Percentiles rank a stretch among this genome's conserved stretches.
Evolutionary conservation across 2,888 invertebrate species (phyloP).

Genomic region (Phymatocera aterrima): DNA sequence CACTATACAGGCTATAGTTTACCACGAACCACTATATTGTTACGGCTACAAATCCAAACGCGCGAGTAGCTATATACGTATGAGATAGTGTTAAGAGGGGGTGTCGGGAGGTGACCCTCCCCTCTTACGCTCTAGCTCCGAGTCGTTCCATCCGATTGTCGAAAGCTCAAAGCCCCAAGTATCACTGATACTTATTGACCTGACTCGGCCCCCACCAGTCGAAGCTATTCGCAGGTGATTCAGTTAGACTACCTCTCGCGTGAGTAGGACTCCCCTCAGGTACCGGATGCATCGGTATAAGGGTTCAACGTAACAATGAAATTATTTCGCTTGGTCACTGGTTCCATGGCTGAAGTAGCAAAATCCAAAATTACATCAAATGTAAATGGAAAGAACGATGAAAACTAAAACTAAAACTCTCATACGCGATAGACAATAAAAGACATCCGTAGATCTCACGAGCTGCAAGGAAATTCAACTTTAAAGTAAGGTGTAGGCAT

Average conservation of each 20-base stretch:
- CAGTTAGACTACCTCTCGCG: constrained; percentile 11
- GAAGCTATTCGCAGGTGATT: constrained; percentile 20
- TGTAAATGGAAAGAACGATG: too few relatives aligned
- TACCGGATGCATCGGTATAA: not conserved
- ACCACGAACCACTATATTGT: not conserved
- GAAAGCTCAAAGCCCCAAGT: constrained; percentile 19
- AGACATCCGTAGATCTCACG: not conserved
- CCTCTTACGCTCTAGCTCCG: constrained; percentile 1
- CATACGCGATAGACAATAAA: not conserved
- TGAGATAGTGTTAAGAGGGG: not conserved
- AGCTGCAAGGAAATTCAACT: not conserved
- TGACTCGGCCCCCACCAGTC: not conserved
- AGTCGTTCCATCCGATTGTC: constrained; percentile 33
- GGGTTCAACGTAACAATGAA: not conserved
- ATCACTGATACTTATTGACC: constrained; percentile 36
- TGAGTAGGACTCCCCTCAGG: not conserved
- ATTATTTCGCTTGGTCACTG: not conserved
- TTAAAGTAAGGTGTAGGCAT: not conserved
- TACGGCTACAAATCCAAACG: constrained; percentile 2
- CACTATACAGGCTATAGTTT: not conserved
- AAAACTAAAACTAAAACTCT: too few relatives aligned
- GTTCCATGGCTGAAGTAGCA: not conserved
- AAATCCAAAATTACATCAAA: not conserved
- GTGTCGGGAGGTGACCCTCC: not conserved
- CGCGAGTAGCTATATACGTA: too few relatives aligned